Conservation (phyloP, 2,888 invertebrate species). For the Podotricha telesiphe region DNA sequence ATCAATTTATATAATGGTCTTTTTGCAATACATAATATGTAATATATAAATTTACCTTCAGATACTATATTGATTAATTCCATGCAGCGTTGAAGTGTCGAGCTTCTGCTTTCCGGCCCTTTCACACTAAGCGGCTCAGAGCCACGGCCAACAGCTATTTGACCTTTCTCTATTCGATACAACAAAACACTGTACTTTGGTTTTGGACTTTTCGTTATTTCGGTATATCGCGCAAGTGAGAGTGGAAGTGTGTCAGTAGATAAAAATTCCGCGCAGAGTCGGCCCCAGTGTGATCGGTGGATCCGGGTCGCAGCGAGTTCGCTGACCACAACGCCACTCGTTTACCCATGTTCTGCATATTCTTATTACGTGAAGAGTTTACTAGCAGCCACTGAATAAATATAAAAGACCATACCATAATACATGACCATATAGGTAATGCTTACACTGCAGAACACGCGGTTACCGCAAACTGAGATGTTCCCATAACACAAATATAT, state of each 20-base stretch:
- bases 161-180: conserved; percentile 8
- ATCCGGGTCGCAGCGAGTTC: conserved; percentile 70
- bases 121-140: conserved; percentile 12
- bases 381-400: not conserved
- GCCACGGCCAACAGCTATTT: conserved; percentile 17
- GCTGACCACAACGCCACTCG: conserved; percentile 50
- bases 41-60: not conserved
- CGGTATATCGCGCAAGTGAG: conserved; percentile 41
- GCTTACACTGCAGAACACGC: not conserved
- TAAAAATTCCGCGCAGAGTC: conserved; percentile 54
- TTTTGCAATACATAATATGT: not conserved
- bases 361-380: not conserved
- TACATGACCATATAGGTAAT: not conserved
- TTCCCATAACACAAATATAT: conserved; percentile 15
- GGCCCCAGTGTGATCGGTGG: conserved; percentile 64
- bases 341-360: conserved; percentile 23
- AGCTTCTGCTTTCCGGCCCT: conserved; percentile 24
- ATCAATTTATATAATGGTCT: not conserved
- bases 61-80: not conserved
- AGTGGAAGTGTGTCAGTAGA: conserved; percentile 63
- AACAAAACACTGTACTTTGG: conserved; percentile 31
- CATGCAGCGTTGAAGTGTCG: conserved; percentile 3
- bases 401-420: no score
- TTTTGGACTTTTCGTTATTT: conserved; percentile 32
- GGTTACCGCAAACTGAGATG: not conserved